Evolutionary conservation across 2,888 invertebrate genomes (phyloP).

Genomic region (Pelosia muscerda): DNA sequence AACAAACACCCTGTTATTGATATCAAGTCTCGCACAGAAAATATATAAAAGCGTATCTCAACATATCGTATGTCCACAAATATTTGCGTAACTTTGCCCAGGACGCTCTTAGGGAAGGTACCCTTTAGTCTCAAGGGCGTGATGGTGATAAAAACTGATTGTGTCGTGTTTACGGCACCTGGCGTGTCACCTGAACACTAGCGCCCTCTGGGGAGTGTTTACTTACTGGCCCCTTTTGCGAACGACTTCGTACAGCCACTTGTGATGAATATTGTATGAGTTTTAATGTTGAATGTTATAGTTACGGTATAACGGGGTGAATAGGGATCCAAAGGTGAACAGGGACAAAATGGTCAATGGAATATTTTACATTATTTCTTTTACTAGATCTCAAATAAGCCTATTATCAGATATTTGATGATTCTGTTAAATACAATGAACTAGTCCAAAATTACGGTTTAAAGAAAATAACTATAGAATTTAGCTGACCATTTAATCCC

Average conservation of each 20-base stretch:
- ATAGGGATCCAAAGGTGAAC: no score
- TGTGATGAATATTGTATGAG: conserved; percentile 4
- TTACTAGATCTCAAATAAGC: no score
- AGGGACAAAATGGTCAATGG: no score
- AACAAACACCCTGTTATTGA: conserved; percentile 16
- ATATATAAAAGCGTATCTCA: conserved; percentile 14
- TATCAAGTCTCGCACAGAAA: conserved; percentile 10
- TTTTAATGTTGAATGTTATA: not conserved
- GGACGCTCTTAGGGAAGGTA: conserved; percentile 28
- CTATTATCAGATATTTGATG: no score
- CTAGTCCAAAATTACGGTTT: no score
- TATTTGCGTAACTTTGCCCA: conserved; percentile 28
- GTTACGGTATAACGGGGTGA: no score
- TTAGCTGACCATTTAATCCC: no score
- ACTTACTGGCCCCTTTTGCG: conserved; percentile 9
- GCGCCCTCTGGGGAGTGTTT: conserved; percentile 45
- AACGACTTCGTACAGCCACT: conserved; percentile 1
- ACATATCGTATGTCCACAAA: conserved; percentile 37
- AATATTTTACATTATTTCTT: no score
- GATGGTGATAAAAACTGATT: conserved; percentile 65
- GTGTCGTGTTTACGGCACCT: conserved; percentile 60
- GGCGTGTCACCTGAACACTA: conserved; percentile 59
- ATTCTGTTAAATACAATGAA: no score
- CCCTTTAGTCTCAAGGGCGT: conserved; percentile 52
- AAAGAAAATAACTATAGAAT: no score